These are phyloP conservation scores for Acanthococcus lagerstroemiae DNA, from an alignment of 2,888 invertebrate species.

Conservation along the genomic window DNA sequence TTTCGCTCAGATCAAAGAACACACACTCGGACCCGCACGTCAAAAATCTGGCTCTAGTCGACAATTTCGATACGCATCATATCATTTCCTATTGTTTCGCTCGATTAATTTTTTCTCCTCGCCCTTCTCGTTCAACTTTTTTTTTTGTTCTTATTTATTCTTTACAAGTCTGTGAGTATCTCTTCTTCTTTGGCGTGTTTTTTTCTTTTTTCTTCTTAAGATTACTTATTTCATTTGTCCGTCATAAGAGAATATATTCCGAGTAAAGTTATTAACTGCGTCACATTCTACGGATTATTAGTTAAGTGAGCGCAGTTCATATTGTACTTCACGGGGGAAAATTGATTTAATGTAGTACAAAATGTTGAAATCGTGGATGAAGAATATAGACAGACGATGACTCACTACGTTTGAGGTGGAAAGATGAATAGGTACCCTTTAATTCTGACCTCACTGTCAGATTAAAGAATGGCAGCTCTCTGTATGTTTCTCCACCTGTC, in stretches of 20 bases:
- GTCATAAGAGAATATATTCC: background rate
- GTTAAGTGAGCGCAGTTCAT: background rate
- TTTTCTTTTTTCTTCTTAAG: background rate
- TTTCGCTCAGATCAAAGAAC: conserved; percentile 23
- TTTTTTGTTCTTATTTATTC: conserved; percentile 4
- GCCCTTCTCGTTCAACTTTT: conserved; percentile 2
- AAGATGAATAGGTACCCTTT: no score
- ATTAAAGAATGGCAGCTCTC: no score
- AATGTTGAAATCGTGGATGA: no score
- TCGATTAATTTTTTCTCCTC: conserved; percentile 23
- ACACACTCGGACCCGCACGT: conserved; percentile 12
- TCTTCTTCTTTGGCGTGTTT: background rate
- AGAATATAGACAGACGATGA: no score
- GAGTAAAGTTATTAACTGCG: conserved; percentile 9
- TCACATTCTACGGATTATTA: conserved; percentile 18
- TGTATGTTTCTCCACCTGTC: no score
- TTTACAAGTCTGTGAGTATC: background rate
- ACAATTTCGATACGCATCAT: conserved; percentile 27
- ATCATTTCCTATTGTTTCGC: conserved; percentile 29
- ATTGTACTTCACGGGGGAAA: background rate
- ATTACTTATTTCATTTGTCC: background rate
- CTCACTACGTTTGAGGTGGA: no score
- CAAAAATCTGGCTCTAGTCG: conserved; percentile 22
- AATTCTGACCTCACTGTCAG: no score
- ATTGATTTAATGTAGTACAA: background rate